phyloP scores from a whole-genome alignment of 2,113 vertebrate genomes.

The Macquaria ambigua region DNA sequence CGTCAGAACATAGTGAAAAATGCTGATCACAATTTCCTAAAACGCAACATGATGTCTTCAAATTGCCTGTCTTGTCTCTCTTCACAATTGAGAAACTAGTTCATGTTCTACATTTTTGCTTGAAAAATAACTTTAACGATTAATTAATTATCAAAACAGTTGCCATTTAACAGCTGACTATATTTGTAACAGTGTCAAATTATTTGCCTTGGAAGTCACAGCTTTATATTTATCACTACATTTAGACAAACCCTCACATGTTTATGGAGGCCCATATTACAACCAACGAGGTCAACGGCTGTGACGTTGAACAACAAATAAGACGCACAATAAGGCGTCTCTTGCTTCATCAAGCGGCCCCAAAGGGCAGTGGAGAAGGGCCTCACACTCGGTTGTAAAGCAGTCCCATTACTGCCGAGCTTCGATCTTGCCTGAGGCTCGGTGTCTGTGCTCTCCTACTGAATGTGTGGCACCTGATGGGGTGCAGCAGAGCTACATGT shows the following conservation, averaged over 20 bases:
- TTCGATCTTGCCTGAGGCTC: slow-evolving; percentile 32
- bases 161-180: too few relatives aligned
- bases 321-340: background rate
- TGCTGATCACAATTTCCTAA: too few relatives aligned
- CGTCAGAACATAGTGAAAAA: too few relatives aligned
- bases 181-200: too few relatives aligned
- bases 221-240: background rate
- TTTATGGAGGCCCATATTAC: background rate
- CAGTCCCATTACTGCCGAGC: background rate
- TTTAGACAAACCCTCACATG: background rate
- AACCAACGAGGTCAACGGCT: background rate
- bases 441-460: background rate
- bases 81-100: background rate
- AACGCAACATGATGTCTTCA: too few relatives aligned
- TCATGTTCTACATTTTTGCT: background rate
- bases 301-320: background rate
- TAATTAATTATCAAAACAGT: background rate
- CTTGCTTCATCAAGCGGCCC: background rate
- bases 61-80: background rate
- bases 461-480: background rate
- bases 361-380: background rate
- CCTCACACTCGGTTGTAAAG: background rate
- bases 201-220: background rate
- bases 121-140: background rate
- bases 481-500: background rate